Evolutionary conservation across 2,888 invertebrate species (phyloP), one percentile per base, ranked within the genome.

Genomic region (Syrista parreyssii): DNA sequence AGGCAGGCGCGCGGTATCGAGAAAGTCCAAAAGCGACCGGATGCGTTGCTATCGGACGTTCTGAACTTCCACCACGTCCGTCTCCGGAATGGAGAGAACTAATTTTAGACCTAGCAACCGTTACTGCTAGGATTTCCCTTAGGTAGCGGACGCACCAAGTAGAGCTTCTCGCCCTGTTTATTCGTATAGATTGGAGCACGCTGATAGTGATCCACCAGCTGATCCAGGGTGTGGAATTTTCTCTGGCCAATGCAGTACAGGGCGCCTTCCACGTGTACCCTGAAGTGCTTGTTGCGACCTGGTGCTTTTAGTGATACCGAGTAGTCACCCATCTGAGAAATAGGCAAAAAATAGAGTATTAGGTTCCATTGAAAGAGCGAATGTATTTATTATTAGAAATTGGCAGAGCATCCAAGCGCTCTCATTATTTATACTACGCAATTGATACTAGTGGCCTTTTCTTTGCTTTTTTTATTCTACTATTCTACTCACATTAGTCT

Each of bases 141-240:
- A 76, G 97, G 97, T 91, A 99, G 94, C 84, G 99, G 96, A 88
- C 98, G 96, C 89, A 99, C 97, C 87, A 99, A 95, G 93, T 98
- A 99, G 80, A 99, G 94, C 93, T 98, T 99, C 93, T 99, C 99
- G 87, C 98, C 98, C 92, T 97, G 97, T 92, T 98, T 98, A 93
- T 98, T 98, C 89, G 98, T 98, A 93, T 98, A 99, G 91, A 99
- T 99, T 86, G 99, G 99, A 88, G 99, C 98, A 91, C 97, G 96
- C 94, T 98, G 98, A 94, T 99, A 99, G 93, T 99, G 99, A 91
- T 97, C 97, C 87, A 99, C 98, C 86, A 99, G 94, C 92, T 98
- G 98, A 91, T 99, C 98, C 89, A 99, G 93, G 79, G 97, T 96
- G 88, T 97, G 96, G 93, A 99, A 99, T 93, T 97, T 97, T 91